Conservation (phyloP, 2,888 invertebrate genomes). For the Folsomia candida region DNA sequence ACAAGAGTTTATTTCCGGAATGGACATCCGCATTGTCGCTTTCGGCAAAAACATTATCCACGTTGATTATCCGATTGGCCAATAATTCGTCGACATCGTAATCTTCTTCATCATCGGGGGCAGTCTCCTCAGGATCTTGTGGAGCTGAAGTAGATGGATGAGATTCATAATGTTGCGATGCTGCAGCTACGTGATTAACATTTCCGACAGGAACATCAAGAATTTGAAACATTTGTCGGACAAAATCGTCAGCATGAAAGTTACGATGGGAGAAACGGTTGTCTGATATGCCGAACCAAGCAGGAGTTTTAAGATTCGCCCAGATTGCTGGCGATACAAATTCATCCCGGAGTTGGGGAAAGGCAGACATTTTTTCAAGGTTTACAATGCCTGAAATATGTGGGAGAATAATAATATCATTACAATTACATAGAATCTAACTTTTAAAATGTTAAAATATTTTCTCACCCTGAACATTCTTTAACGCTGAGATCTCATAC, state of each 20-base stretch:
- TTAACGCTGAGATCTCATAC: too few relatives aligned
- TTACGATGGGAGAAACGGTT: background rate
- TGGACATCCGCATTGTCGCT: conserved; percentile 14
- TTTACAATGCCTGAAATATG: conserved; percentile 38
- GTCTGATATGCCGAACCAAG: conserved; percentile 30
- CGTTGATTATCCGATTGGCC: conserved; percentile 35
- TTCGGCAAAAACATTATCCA: conserved; percentile 39
- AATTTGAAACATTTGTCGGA: conserved; percentile 24
- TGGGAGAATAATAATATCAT: too few relatives aligned
- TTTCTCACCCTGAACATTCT: too few relatives aligned
- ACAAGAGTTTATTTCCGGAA: background rate
- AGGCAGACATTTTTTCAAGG: conserved; percentile 24
- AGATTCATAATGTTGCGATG: too few relatives aligned
- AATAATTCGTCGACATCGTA: conserved; percentile 47
- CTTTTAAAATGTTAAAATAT: too few relatives aligned
- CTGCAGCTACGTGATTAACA: background rate
- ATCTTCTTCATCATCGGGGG: conserved; percentile 36
- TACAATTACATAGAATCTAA: too few relatives aligned
- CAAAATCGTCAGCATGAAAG: conserved; percentile 7
- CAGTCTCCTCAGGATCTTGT: background rate
- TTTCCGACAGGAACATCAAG: conserved; percentile 12
- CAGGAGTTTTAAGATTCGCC: conserved; percentile 19
- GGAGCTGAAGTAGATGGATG: background rate
- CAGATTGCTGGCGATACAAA: conserved; percentile 21
- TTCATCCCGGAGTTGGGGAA: background rate